Percentiles rank a stretch among this genome's conserved stretches.
Evolutionary conservation across 2,888 invertebrate genomes (phyloP).

Genomic region (Cataglyphis albicans): DNA sequence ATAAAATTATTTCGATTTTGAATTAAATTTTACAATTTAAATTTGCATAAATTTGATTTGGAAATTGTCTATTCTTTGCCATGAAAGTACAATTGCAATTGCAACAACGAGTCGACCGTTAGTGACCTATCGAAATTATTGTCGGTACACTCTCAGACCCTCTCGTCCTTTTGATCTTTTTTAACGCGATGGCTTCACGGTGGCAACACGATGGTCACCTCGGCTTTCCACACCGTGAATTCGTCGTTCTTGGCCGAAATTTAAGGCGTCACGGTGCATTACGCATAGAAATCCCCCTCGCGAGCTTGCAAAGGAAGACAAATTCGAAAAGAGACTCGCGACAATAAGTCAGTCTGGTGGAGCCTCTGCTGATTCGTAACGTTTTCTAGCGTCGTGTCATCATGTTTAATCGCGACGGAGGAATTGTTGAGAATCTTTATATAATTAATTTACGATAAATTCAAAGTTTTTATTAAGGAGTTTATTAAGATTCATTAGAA

Average conservation of each 20-base stretch:
- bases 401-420: not conserved
- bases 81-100: not conserved
- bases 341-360: constrained; percentile 37
- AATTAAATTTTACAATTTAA: not conserved
- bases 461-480: not conserved
- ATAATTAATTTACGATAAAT: constrained; percentile 1
- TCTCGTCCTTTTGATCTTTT: constrained; percentile 61
- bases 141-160: constrained; percentile 42
- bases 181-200: constrained; percentile 75
- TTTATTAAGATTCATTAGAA: not conserved
- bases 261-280: constrained; percentile 79
- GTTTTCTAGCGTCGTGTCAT: constrained; percentile 7
- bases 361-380: constrained; percentile 30
- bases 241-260: constrained; percentile 62
- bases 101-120: constrained; percentile 36
- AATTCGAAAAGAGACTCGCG: constrained; percentile 56
- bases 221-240: constrained; percentile 53
- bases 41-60: constrained; percentile 1
- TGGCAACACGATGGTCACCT: constrained; percentile 54
- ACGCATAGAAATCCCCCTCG: constrained; percentile 59
- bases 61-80: not conserved
- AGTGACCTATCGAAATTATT: constrained; percentile 34
- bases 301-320: constrained; percentile 51
- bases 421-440: not conserved
- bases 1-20: not conserved